phyloP scores from a whole-genome alignment of 2,888 invertebrate genomes.

The Acanthopleura granulata region DNA sequence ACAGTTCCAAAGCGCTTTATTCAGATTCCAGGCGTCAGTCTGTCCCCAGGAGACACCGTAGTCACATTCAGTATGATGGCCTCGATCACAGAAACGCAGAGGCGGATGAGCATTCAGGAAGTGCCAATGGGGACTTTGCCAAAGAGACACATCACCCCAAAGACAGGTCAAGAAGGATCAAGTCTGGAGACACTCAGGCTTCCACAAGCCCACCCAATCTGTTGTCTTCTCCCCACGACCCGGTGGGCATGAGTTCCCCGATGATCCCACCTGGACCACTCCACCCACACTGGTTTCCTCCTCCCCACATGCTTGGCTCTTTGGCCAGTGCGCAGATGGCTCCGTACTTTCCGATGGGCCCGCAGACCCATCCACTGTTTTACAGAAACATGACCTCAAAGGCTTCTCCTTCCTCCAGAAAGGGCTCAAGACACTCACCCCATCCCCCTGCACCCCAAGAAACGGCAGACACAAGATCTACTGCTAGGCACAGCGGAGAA shows the following conservation, averaged over 20 bases:
- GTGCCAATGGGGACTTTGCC: not conserved
- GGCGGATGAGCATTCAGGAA: not conserved
- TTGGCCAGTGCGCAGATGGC: not conserved
- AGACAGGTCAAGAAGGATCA: too few relatives aligned
- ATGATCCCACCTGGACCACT: not conserved
- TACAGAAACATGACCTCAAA: not conserved
- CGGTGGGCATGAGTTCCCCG: not conserved
- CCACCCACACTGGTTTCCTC: constrained; percentile 3
- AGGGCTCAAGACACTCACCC: too few relatives aligned
- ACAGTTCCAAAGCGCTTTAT: too few relatives aligned
- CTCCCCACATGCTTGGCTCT: constrained; percentile 3
- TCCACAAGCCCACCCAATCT: not conserved
- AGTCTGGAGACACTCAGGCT: too few relatives aligned
- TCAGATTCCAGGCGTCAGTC: too few relatives aligned
- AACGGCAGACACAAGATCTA: not conserved
- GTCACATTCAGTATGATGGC: too few relatives aligned
- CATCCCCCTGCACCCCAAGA: not conserved
- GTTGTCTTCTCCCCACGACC: not conserved
- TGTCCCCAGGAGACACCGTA: too few relatives aligned
- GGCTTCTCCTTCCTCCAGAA: not conserved
- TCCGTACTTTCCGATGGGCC: not conserved
- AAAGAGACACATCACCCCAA: not conserved
- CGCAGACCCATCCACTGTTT: not conserved
- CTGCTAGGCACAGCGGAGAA: not conserved
- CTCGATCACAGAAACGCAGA: not conserved